A percentile compares a stretch with the other conserved stretches of the same genome.
Evolutionary conservation across 2,113 vertebrate genomes (phyloP).

Genomic region (Grantiella picta): DNA sequence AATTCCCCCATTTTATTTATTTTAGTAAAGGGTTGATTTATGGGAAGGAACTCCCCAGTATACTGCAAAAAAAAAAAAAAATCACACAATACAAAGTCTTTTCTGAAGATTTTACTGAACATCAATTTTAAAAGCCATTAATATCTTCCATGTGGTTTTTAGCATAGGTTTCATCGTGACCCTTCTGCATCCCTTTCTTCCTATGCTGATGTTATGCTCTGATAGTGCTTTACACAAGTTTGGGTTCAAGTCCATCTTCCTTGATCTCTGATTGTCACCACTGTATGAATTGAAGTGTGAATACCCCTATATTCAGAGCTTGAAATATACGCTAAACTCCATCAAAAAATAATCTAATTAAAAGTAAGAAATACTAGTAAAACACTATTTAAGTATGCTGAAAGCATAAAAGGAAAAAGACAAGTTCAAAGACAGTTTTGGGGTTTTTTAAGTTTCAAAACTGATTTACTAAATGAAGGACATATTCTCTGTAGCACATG

Average conservation of each 20-base stretch:
- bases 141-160: neutral
- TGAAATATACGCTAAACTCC: neutral
- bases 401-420: neutral
- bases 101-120: neutral
- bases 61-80: neutral
- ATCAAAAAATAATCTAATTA: neutral
- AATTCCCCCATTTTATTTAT: neutral
- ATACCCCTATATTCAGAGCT: neutral
- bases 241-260: neutral
- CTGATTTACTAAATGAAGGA: neutral
- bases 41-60: neutral
- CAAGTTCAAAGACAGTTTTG: neutral
- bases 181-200: neutral
- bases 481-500: neutral
- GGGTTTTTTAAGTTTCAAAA: neutral
- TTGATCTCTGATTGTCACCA: neutral
- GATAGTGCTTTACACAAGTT: neutral
- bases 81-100: neutral
- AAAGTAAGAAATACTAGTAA: neutral
- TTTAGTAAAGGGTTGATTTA: neutral
- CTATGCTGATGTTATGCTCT: neutral
- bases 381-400: neutral
- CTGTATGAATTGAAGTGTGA: neutral
- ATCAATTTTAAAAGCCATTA: neutral
- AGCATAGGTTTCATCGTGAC: neutral